These are phyloP conservation scores for Meliscaeva auricollis DNA, from an alignment of 2,888 invertebrate species.

Conservation along the genomic window DNA sequence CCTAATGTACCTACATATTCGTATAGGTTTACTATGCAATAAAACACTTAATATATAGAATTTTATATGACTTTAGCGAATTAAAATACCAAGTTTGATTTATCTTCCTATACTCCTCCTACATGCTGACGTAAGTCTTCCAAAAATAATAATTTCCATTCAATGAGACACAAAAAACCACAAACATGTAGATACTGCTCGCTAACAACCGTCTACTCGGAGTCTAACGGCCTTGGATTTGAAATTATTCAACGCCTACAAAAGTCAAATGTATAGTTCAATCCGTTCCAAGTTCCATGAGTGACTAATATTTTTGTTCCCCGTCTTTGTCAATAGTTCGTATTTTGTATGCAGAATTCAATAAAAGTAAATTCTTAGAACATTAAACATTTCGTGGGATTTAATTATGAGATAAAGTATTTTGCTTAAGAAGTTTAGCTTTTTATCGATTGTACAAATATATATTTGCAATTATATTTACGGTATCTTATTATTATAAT, in stretches of 20 bases:
- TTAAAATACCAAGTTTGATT: not conserved
- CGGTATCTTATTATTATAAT: too few species aligned
- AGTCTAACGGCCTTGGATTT: constrained; percentile 72
- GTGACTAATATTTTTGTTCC: constrained; percentile 47
- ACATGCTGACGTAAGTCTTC: constrained; percentile 49
- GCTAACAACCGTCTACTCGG: constrained; percentile 19
- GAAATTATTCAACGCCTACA: constrained; percentile 68
- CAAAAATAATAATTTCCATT: constrained; percentile 46
- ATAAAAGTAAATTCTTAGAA: constrained; percentile 33
- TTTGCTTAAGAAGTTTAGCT: not conserved
- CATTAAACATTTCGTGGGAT: constrained; percentile 2
- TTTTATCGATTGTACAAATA: too few species aligned
- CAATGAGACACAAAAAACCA: constrained; percentile 22
- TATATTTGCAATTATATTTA: too few species aligned
- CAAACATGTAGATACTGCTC: not conserved
- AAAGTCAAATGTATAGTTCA: constrained; percentile 49
- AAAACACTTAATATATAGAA: too few species aligned
- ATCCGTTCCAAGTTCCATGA: constrained; percentile 43
- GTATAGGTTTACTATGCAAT: too few species aligned
- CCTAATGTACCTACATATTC: too few species aligned
- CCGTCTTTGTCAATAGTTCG: constrained; percentile 18
- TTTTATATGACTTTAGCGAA: not conserved
- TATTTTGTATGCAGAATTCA: constrained; percentile 9
- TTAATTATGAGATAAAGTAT: not conserved
- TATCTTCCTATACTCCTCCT: constrained; percentile 37